Evolutionary conservation across 2,113 vertebrate genomes (phyloP).

Genomic region (Pelobates fuscus): DNA sequence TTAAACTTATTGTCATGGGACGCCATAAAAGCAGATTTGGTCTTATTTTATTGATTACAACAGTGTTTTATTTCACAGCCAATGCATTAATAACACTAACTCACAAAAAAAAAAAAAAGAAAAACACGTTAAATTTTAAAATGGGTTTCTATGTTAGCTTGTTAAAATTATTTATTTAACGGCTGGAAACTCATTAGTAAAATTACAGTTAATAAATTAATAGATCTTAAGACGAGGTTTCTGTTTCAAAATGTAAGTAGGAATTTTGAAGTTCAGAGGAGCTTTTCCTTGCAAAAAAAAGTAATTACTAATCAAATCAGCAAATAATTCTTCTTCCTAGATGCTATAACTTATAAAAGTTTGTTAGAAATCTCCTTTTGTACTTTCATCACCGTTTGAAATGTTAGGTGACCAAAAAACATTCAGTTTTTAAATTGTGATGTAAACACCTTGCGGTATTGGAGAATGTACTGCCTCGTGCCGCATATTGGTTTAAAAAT

Average conservation of each 20-base stretch:
- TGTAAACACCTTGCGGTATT: too few species aligned
- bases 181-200: conserved; percentile 41
- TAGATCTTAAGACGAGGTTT: conserved; percentile 16
- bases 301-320: not conserved
- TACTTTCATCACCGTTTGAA: not conserved
- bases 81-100: conserved; percentile 42
- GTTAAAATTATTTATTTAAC: conserved; percentile 42
- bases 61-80: conserved; percentile 39
- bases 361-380: not conserved
- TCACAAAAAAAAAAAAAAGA: conserved; percentile 13
- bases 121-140: conserved; percentile 42
- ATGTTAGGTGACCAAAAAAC: too few species aligned
- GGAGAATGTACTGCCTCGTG: too few species aligned
- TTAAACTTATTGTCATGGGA: conserved; percentile 37
- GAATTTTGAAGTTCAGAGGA: not conserved
- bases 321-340: not conserved
- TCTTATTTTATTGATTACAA: conserved; percentile 51
- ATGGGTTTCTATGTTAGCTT: not conserved
- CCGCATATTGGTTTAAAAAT: too few species aligned
- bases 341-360: not conserved
- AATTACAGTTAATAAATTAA: conserved; percentile 34
- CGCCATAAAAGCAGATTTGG: conserved; percentile 42
- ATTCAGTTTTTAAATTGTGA: too few species aligned
- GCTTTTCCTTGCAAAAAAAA: not conserved
- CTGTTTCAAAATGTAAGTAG: not conserved